Conservation (phyloP, 2,888 invertebrate genomes). For the Steromphala cineraria region DNA sequence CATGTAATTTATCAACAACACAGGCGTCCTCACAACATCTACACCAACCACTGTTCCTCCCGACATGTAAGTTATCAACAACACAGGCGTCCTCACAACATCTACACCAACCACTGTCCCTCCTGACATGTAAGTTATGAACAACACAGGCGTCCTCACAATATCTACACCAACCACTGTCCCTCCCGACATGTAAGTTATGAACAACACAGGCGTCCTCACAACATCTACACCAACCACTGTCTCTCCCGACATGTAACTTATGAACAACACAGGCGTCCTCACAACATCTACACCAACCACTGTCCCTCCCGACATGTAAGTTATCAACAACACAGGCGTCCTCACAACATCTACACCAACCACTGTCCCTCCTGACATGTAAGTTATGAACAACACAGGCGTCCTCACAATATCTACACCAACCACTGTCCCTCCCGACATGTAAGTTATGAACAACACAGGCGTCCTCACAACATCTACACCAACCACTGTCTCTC, state of each 20-base stretch:
- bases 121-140: too few species aligned
- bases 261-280: conserved; percentile 22
- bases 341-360: too few species aligned
- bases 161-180: too few species aligned
- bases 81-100: background rate
- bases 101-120: background rate
- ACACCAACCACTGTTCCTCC: conserved; percentile 33
- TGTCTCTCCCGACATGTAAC: conserved; percentile 32
- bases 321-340: too few species aligned
- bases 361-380: too few species aligned
- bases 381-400: too few species aligned
- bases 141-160: too few species aligned
- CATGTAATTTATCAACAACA: too few species aligned
- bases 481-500: background rate
- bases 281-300: background rate
- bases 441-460: conserved; percentile 32
- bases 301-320: background rate
- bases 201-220: too few species aligned
- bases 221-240: too few species aligned
- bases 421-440: conserved; percentile 35
- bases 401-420: background rate
- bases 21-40: too few species aligned
- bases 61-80: conserved; percentile 34
- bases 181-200: too few species aligned
- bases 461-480: background rate